phyloP scores from a whole-genome alignment of 2,888 invertebrate genomes.

The Eristalis pertinax region DNA sequence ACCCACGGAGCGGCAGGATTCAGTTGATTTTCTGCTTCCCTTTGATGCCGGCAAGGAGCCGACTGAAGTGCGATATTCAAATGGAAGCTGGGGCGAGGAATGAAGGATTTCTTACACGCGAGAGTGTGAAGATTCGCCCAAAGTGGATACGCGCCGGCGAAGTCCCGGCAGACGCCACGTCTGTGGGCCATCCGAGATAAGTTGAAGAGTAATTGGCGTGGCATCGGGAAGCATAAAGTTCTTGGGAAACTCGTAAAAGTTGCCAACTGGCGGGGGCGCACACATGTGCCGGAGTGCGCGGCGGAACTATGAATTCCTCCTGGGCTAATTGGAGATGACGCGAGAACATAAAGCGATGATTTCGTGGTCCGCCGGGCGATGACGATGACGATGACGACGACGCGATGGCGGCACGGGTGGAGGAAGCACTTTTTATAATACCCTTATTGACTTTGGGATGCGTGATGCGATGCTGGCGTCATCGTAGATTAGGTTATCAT shows the following conservation, averaged over 20 bases:
- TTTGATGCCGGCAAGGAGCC: not conserved
- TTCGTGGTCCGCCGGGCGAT: not conserved
- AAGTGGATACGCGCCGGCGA: slow-evolving; percentile 18
- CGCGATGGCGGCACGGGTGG: not conserved
- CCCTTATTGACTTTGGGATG: not conserved
- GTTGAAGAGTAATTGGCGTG: slow-evolving; percentile 27
- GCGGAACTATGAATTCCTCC: not conserved
- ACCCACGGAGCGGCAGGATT: slow-evolving; percentile 1
- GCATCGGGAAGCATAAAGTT: not conserved
- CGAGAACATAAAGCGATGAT: not conserved
- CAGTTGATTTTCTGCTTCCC: slow-evolving; percentile 18
- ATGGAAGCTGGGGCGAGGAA: not conserved
- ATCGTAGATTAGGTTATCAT: not conserved
- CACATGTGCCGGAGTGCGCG: slow-evolving; percentile 18
- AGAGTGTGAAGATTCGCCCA: not conserved
- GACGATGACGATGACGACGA: too few relatives aligned
- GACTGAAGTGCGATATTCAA: slow-evolving; percentile 28
- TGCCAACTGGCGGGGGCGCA: not conserved
- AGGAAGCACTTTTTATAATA: not conserved
- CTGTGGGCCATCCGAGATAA: slow-evolving; percentile 4
- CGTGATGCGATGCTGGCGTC: not conserved
- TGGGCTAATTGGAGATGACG: slow-evolving; percentile 28
- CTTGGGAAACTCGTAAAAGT: slow-evolving; percentile 15
- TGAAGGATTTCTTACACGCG: not conserved
- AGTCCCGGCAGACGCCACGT: slow-evolving; percentile 15